Base-by-base conservation (phyloP, 2,113 vertebrate species). In the Tragelaphus strepsiceros region DNA sequence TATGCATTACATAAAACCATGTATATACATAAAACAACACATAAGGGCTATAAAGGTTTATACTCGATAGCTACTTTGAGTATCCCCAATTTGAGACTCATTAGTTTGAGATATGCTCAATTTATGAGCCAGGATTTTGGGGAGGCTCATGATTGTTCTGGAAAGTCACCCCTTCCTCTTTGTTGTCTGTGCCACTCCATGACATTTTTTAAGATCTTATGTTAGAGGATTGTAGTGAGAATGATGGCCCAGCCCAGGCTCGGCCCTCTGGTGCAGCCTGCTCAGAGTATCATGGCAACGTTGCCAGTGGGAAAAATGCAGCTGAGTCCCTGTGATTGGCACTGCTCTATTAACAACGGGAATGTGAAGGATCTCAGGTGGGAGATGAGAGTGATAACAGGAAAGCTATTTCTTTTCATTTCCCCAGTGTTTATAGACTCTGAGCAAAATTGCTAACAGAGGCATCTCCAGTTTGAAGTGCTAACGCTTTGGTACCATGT, bases 391-490 rank as follows among this genome's bases (percentile, higher is more conserved):
- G 30, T 30, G 30, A 78, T 0, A 0, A 95, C 30, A 85, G 85
- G 82, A 91, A 88, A 80, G 0, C 43, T 78, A 6, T 54, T 49
- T 95, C 61, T 97, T 97, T 98, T 94, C 90, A 95, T 89, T 83
- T 82, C 24, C 26, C 32, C 13, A 62, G 19, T 91, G 94, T 4
- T 88, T 81, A 88, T 64, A 32, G 43, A 93, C 86, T 24, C 6
- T 30, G 78, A 61, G 32, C 26, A 39, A 51, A 78, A 77, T 82
- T 97, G 95, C 4, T 39, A 64, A 96, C 77, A 53, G 43, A 67
- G 24, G 28, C 56, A 4, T 94, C 86, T 96, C 35, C 80, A 51
- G n/a, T 82, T 15, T 88, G 56, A 98, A 97, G 51, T 85, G 51
- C 2, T 14, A 61, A 24, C 62, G 61, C 85, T 46, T 24, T 85